Conservation (phyloP, 2,888 invertebrate genomes). For the Aphelenchoides bicaudatus region DNA sequence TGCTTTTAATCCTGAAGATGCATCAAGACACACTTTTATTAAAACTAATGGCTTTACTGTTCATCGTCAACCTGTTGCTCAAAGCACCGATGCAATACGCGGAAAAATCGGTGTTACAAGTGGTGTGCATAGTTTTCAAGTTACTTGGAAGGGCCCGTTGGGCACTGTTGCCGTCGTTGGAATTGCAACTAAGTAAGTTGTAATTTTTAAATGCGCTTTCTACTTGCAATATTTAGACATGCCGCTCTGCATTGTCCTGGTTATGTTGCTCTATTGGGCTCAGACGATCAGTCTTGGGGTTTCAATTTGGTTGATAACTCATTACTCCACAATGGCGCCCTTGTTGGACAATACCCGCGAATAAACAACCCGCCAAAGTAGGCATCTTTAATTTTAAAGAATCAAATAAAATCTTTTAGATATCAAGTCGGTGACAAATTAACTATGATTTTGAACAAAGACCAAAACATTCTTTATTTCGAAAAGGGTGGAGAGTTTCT, state of each 20-base stretch:
- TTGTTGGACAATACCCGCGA: conserved; percentile 65
- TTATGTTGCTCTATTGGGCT: conserved; percentile 87
- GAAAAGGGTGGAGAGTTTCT: conserved; percentile 87
- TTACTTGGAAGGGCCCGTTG: conserved; percentile 72
- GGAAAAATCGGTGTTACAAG: conserved; percentile 67
- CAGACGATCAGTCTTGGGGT: conserved; percentile 96
- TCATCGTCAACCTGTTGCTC: conserved; percentile 95
- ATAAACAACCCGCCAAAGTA: conserved; percentile 71
- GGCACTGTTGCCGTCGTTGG: conserved; percentile 97
- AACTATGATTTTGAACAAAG: conserved; percentile 93
- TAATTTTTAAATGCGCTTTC: not conserved
- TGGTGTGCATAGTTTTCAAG: conserved; percentile 54
- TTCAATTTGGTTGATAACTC: conserved; percentile 98
- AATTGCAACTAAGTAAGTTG: conserved; percentile 73
- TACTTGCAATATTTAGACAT: conserved; percentile 65
- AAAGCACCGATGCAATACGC: conserved; percentile 90
- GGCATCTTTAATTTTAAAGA: too few species aligned
- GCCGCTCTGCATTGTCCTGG: conserved; percentile 88
- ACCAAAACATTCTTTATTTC: conserved; percentile 90
- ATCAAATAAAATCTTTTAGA: conserved; percentile 69
- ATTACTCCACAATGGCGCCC: conserved; percentile 86
- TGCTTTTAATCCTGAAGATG: conserved; percentile 95
- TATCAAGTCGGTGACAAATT: conserved; percentile 88
- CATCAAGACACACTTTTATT: conserved; percentile 90
- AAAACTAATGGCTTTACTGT: conserved; percentile 94